These are phyloP conservation scores for Chionis minor DNA, from an alignment of 2,113 vertebrate genomes.

Conservation along the genomic window DNA sequence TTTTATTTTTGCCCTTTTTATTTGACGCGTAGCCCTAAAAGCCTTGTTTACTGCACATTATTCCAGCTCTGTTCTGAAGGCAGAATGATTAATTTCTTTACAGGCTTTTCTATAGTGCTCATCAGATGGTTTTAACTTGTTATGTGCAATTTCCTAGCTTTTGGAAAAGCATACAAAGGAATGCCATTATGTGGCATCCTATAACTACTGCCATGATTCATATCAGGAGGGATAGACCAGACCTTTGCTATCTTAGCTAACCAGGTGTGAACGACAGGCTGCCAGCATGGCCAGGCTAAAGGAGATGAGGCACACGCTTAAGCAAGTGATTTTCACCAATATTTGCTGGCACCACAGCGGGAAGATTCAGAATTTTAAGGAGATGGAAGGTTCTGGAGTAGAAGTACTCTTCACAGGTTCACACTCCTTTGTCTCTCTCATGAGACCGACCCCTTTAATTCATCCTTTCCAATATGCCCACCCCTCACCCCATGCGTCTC, in stretches of 20 bases:
- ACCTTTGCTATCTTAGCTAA: slow-evolving; percentile 10
- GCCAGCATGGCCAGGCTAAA: background rate
- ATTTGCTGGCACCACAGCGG: background rate
- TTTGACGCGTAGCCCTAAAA: slow-evolving; percentile 33
- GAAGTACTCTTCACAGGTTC: background rate
- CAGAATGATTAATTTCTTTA: slow-evolving; percentile 58
- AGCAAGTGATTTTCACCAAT: background rate
- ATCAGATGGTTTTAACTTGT: slow-evolving; percentile 51
- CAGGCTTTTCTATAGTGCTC: slow-evolving; percentile 50
- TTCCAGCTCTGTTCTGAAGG: slow-evolving; percentile 37
- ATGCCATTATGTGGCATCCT: slow-evolving; percentile 4
- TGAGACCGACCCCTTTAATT: background rate
- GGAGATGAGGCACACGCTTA: background rate
- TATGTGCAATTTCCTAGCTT: slow-evolving; percentile 55
- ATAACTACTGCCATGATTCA: background rate
- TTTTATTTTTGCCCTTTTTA: slow-evolving; percentile 39
- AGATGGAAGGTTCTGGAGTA: background rate
- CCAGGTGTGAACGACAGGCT: slow-evolving; percentile 28
- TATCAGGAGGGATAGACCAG: background rate
- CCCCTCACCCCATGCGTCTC: background rate
- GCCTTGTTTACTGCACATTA: slow-evolving; percentile 43
- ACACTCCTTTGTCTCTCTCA: background rate
- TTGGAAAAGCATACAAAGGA: slow-evolving; percentile 47
- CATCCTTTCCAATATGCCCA: background rate
- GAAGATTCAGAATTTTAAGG: background rate